Base-by-base conservation (phyloP, 2,888 invertebrate species). In the Ectemnius cavifrons region DNA sequence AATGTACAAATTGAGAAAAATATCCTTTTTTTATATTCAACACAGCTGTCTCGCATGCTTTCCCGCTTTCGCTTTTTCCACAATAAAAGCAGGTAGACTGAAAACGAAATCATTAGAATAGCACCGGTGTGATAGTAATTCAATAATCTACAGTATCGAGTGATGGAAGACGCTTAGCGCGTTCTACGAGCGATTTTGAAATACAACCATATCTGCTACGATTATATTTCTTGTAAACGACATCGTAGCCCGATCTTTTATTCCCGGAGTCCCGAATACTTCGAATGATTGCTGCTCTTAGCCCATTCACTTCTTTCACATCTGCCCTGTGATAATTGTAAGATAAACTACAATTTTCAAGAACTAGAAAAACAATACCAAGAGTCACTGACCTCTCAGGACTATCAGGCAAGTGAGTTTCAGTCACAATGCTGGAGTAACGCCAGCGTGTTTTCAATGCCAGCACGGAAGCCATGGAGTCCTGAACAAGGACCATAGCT, bases 171-270 rank as follows among this genome's bases (percentile, higher is more conserved):
- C 20, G 69, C 23, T n/a, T n/a, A 5, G 70, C 61, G n/a, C 65
- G 81, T 0, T 75, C 27, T 2, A 77, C 13, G 1, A 87, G 47
- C 16, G 71, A 49, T 6, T 68, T 57, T 0, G 88, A 80, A 16
- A 88, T 61, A 4, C 61, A 67, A 13, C 86, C 83, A 47, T 82
- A 80, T 63, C 77, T 82, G 47, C 75, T 81, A 11, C 77, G 81
- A 11, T 56, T 67, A 45, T 88, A 89, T 58, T 88, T 89, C 27
- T 84, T 86, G 56, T 83, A 84, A 2, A 89, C 78, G 5, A 73
- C 56, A 0, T 81, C 61, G 8, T 71, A 83, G 11, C 71, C 65
- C 0, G 59, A 62, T 2, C 73, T 27, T 6, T 62, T 63, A 0
- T 67, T 63, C 0, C 59, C 57, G 0, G 87, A 85, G 13, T 67